These are phyloP conservation scores for Standfussiana lucernea DNA, from an alignment of 2,888 invertebrate species.

Conservation along the genomic window DNA sequence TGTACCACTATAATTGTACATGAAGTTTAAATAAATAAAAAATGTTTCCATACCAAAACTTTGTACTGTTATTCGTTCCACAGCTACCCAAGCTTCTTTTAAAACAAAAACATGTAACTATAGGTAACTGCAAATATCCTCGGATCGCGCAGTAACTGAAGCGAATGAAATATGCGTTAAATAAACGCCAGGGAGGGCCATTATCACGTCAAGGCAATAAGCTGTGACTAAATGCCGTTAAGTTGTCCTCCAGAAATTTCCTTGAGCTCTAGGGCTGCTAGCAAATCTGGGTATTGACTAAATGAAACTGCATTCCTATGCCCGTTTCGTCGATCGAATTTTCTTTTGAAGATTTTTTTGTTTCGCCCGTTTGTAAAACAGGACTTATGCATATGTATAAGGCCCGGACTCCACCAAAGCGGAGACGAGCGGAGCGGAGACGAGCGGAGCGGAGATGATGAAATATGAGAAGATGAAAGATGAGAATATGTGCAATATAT, in stretches of 20 bases:
- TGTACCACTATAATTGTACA: too few species aligned
- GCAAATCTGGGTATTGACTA: not conserved
- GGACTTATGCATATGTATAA: not conserved
- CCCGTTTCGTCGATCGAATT: not conserved
- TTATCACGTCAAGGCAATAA: constrained; percentile 66
- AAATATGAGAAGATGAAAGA: too few species aligned
- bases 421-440: too few species aligned
- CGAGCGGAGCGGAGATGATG: too few species aligned
- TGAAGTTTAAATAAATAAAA: too few species aligned
- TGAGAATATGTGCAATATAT: too few species aligned
- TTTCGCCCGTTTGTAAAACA: not conserved
- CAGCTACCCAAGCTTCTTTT: not conserved
- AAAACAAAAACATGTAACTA: constrained; percentile 26
- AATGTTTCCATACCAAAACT: not conserved
- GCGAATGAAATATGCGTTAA: constrained; percentile 56
- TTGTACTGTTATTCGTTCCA: not conserved
- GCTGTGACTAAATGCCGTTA: constrained; percentile 45
- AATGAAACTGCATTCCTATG: not conserved
- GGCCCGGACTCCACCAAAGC: not conserved
- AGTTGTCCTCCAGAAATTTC: constrained; percentile 35
- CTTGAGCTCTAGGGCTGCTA: constrained; percentile 15
- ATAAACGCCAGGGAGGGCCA: constrained; percentile 54
- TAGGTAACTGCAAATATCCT: constrained; percentile 33
- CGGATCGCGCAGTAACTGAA: constrained; percentile 24
- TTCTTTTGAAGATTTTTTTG: not conserved